phyloP scores from a whole-genome alignment of 2,797 vertebrate genomes.

The Hippoglossus hippoglossus region DNA sequence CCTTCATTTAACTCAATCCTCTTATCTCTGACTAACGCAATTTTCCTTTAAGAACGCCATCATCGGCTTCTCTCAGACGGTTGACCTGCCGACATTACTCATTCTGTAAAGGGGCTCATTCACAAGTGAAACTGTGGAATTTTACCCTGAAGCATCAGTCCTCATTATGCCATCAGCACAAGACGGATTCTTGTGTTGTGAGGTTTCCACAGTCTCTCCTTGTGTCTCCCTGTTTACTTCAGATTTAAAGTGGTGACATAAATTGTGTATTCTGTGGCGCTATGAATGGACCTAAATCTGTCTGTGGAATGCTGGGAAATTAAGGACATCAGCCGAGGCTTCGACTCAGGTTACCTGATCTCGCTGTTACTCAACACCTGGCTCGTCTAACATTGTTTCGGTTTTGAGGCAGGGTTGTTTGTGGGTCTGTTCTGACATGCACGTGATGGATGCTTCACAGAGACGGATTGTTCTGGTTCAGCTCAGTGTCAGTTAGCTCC shows the following conservation, averaged over 20 bases:
- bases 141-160: slow-evolving; percentile 55
- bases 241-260: slow-evolving; percentile 14
- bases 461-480: slow-evolving; percentile 62
- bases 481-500: slow-evolving; percentile 41
- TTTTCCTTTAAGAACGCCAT: slow-evolving; percentile 58
- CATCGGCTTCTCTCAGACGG: slow-evolving; percentile 52
- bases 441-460: slow-evolving; percentile 55
- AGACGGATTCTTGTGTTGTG: slow-evolving; percentile 46
- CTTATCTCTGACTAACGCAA: slow-evolving; percentile 66
- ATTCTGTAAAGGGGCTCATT: slow-evolving; percentile 63
- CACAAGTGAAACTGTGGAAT: slow-evolving; percentile 69
- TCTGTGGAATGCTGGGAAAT: slow-evolving; percentile 45
- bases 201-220: slow-evolving; percentile 13
- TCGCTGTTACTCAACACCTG: slow-evolving; percentile 44
- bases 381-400: slow-evolving; percentile 22
- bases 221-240: slow-evolving; percentile 27
- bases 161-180: slow-evolving; percentile 65
- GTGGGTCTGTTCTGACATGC: slow-evolving; percentile 51
- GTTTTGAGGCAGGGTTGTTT: slow-evolving; percentile 41
- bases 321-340: slow-evolving; percentile 41
- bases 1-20: slow-evolving; percentile 45
- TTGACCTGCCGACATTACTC: slow-evolving; percentile 56
- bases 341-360: slow-evolving; percentile 49
- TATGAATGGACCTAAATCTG: slow-evolving; percentile 40
- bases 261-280: slow-evolving; percentile 28